These are phyloP conservation scores for Bolinopsis microptera DNA, from an alignment of 37 sponge, comb jelly and placozoan genomes.

Conservation along the genomic window DNA sequence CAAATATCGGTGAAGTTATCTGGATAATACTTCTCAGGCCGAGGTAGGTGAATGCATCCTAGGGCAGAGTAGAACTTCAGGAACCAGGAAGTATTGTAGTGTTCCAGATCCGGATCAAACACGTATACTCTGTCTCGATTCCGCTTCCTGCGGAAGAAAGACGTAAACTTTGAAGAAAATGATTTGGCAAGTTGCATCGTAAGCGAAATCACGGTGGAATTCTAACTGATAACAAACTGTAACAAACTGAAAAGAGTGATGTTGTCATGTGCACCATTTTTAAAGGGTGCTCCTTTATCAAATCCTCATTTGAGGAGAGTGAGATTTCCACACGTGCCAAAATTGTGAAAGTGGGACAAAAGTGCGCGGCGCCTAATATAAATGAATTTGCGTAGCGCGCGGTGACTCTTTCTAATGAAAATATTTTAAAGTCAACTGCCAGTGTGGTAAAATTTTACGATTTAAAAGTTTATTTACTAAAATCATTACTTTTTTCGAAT, in stretches of 20 bases:
- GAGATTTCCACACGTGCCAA: too few species aligned
- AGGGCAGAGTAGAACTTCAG: neutral
- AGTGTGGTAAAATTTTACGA: neutral
- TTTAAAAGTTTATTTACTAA: too few species aligned
- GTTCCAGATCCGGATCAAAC: neutral
- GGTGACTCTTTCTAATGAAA: neutral
- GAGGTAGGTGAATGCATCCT: neutral
- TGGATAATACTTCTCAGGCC: neutral
- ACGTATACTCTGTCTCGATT: neutral
- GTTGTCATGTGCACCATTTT: neutral
- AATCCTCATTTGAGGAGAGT: too few species aligned
- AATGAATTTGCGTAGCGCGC: neutral
- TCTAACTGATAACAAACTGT: neutral
- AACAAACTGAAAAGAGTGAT: neutral
- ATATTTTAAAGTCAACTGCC: neutral
- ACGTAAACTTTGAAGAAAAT: neutral
- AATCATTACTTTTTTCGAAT: too few species aligned
- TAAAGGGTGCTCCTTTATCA: neutral
- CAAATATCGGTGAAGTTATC: neutral
- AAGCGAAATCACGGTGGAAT: neutral
- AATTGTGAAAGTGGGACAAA: too few species aligned
- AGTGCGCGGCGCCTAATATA: too few species aligned
- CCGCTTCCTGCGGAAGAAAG: neutral
- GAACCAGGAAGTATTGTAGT: neutral
- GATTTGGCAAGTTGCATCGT: neutral